A percentile compares a stretch with the other conserved stretches of the same genome.
These are phyloP conservation scores for Elanus axillaris DNA, from an alignment of 2,113 vertebrate genomes.

Conservation along the genomic window DNA sequence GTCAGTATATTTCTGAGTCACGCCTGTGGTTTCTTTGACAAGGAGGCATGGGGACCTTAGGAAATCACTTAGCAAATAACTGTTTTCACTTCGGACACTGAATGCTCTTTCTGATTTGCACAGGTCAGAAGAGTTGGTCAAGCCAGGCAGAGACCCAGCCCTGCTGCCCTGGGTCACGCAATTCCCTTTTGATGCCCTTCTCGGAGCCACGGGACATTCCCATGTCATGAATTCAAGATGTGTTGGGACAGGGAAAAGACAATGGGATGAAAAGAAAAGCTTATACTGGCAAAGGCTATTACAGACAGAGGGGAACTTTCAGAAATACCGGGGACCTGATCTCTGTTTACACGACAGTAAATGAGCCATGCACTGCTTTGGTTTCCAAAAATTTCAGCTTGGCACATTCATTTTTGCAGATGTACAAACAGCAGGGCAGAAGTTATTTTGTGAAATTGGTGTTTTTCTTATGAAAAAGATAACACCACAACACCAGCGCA, in stretches of 20 bases:
- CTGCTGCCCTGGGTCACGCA: neutral
- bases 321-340: neutral
- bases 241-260: neutral
- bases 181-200: neutral
- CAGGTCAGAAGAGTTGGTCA: neutral
- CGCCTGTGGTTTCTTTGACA: neutral
- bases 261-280: neutral
- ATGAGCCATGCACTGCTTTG: neutral
- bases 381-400: neutral
- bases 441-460: neutral
- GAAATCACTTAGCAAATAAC: neutral
- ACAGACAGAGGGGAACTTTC: neutral
- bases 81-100: neutral
- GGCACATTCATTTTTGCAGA: neutral
- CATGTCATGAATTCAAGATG: neutral
- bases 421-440: neutral
- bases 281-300: neutral
- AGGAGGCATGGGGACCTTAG: neutral
- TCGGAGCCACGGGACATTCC: neutral
- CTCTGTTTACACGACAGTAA: neutral
- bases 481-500: neutral
- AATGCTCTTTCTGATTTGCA: neutral
- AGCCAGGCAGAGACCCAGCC: neutral
- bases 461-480: neutral
- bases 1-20: neutral